Evolutionary conservation across 2,888 invertebrate species (phyloP).

Genomic region (Agrenia bidenticulata): DNA sequence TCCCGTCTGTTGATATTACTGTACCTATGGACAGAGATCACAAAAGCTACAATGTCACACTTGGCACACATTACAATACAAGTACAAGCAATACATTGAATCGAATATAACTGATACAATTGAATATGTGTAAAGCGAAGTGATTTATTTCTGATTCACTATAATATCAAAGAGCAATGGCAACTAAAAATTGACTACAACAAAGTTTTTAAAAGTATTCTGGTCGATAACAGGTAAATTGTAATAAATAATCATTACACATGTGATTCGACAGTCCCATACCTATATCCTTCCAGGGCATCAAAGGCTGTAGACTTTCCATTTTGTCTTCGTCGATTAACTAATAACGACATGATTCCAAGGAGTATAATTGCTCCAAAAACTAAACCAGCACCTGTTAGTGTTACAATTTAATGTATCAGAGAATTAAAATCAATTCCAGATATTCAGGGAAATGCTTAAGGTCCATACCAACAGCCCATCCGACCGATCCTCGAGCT

Average conservation of each 20-base stretch:
- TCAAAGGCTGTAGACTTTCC: neutral
- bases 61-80: no score
- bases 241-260: no score
- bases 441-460: neutral
- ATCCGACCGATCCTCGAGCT: constrained; percentile 42
- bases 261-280: constrained; percentile 6
- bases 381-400: constrained; percentile 42
- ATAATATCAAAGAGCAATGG: no score
- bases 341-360: constrained; percentile 45
- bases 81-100: no score
- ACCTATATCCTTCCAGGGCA: constrained; percentile 22
- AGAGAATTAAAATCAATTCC: neutral
- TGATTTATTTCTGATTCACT: no score
- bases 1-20: neutral
- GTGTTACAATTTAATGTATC: neutral
- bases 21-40: constrained; percentile 24
- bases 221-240: no score
- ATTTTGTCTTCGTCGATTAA: constrained; percentile 15
- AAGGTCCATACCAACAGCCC: constrained; percentile 45
- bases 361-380: constrained; percentile 40
- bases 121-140: no score
- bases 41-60: no score
- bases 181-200: no score
- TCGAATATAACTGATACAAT: no score
- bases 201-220: no score